Conservation (phyloP, 2,888 invertebrate genomes). For the Lingula anatina region DNA sequence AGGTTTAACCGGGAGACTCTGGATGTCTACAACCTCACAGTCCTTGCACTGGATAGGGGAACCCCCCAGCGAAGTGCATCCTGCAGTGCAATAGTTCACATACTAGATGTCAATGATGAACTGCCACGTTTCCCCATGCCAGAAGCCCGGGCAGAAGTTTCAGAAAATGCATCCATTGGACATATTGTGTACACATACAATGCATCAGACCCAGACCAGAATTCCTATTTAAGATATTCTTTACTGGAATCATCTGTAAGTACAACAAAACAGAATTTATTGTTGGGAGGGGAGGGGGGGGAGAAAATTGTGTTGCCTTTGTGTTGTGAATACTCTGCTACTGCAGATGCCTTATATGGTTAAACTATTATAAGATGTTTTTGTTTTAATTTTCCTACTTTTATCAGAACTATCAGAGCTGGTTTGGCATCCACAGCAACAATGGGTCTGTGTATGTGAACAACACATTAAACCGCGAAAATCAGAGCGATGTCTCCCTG, state of each 20-base stretch:
- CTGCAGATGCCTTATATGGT: background rate
- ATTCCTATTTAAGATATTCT: constrained; percentile 65
- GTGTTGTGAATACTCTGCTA: background rate
- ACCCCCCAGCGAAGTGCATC: constrained; percentile 27
- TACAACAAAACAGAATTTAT: constrained; percentile 17
- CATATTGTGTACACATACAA: constrained; percentile 61
- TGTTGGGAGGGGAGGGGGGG: background rate
- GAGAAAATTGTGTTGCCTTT: too few relatives aligned
- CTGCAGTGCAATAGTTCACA: constrained; percentile 60
- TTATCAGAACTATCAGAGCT: constrained; percentile 31
- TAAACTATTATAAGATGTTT: too few relatives aligned
- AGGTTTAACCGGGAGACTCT: constrained; percentile 74
- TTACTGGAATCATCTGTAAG: constrained; percentile 57
- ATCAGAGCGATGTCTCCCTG: constrained; percentile 31
- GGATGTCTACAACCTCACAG: constrained; percentile 26
- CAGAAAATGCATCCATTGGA: constrained; percentile 17
- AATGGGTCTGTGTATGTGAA: constrained; percentile 68
- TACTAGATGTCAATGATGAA: constrained; percentile 90
- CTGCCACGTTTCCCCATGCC: constrained; percentile 63
- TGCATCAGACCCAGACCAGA: constrained; percentile 50
- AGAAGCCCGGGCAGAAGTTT: constrained; percentile 11
- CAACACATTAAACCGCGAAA: constrained; percentile 56
- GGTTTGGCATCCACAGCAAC: constrained; percentile 62
- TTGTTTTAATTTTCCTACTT: background rate
- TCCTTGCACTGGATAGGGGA: constrained; percentile 45